Base-by-base conservation (phyloP, 2,113 vertebrate genomes). In the Mugil cephalus region DNA sequence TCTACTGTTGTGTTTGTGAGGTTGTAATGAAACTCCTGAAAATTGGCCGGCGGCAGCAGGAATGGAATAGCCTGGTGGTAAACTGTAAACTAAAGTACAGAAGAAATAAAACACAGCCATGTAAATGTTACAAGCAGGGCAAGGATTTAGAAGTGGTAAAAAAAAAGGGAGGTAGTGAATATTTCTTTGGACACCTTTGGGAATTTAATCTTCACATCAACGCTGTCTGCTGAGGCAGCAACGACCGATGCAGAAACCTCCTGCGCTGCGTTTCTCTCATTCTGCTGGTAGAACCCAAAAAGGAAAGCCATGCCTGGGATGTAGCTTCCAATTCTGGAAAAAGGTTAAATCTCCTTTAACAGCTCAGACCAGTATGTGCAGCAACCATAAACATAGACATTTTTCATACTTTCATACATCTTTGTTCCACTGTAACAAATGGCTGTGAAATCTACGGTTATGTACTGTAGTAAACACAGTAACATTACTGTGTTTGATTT, bases 271-370 rank as follows among this genome's bases (percentile, higher is more conserved):
- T 94, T 94, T 34, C 2, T 71, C 19, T 87, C 82, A 21, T 46
- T 40, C 60, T 88, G 75, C 77, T 90, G 74, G 68, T 58, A 77
- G 86, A 94, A 94, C 10, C 90, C 85, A 1, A 82, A 46, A 17
- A 92, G 65, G 0, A 91, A 80, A 35, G 89, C 91, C 65, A 92
- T 50, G 30, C 93, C 92, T 17, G 93, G 93, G 24, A 94, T 52
- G 62, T 93, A 93, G 15, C 82, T 74, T 47, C 85, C 61, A 77
- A 93, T 35, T 18, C 93, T 95, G 54, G 15, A 43, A 12, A 53
- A 69, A 61, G 8, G 21, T 8, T 52, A 48, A 74, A 21, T 9
- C 17, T 30, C 7, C 10, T 69, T 69, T 59, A 40, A 48, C 14
- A 35, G 43, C 21, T 48, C 21, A 30, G 43, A 39, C 14, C 21